Conservation (phyloP, 2,888 invertebrate genomes). For the Lypha dubia region DNA sequence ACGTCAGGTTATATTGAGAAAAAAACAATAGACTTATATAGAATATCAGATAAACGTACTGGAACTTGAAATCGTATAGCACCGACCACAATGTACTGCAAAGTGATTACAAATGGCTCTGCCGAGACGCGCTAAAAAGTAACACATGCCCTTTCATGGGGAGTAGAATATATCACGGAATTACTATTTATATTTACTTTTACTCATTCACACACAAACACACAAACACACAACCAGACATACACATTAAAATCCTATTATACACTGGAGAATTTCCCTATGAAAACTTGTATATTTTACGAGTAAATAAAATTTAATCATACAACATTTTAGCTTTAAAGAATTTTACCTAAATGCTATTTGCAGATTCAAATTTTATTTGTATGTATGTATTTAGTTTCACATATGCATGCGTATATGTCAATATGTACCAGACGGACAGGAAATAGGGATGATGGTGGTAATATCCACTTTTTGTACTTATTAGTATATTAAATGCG, state of each 20-base stretch:
- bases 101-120: not conserved
- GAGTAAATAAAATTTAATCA: slow-evolving; percentile 49
- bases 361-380: not conserved
- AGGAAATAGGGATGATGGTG: too few relatives aligned
- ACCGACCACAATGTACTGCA: not conserved
- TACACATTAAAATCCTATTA: slow-evolving; percentile 13
- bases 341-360: slow-evolving; percentile 23
- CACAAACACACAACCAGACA: not conserved
- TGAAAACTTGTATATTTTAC: slow-evolving; percentile 24
- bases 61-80: not conserved
- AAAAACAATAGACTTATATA: not conserved
- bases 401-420: too few relatives aligned
- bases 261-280: not conserved
- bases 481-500: slow-evolving; percentile 1
- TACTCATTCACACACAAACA: not conserved
- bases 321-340: slow-evolving; percentile 26
- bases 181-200: slow-evolving; percentile 11
- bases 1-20: too few relatives aligned
- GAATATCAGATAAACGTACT: not conserved
- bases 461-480: not conserved
- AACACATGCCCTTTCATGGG: not conserved
- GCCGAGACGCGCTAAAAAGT: not conserved
- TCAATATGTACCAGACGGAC: too few relatives aligned
- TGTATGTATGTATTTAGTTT: not conserved
- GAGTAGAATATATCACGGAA: slow-evolving; percentile 6